Evolutionary conservation across 2,888 invertebrate species (phyloP), one percentile per base, ranked within the genome.

Genomic region (Dioctria linearis): DNA sequence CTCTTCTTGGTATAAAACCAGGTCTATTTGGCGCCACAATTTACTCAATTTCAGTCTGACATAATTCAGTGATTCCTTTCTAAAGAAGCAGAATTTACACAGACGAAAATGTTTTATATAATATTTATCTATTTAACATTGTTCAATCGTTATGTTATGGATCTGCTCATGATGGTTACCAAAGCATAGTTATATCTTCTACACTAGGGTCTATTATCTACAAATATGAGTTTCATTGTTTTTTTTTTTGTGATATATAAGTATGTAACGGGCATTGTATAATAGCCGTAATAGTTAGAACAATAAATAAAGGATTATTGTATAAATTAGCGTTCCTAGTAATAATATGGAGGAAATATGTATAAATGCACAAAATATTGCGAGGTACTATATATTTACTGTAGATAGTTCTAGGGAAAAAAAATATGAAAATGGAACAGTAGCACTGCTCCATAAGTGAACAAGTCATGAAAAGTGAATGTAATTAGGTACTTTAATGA

Each of bases 81-180:
- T 71, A 51, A 71, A 71, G 49, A 71, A 71, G 54, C 73, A 73
- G 73, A 57, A 73, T 73, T 73, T 73, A 57, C 73, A 57, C 59
- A 40, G 57, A 57, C 73, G 57, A 73, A 71, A 71, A 73, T 73
- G 37, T 73, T 39, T 57, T 73, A 73, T 59, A 57, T 59, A 73
- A 40, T 73, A 40, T 57, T 42, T 39, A 59, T 51, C 57, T 57
- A 25, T 25, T 57, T 6, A 3, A 54, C 6, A 11, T 54, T 54
- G 46, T 46, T 71, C 63, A 25, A 2, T 54, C n/a, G 49, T 51
- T 51, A 49, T 51, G n/a, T 25, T 67, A 42, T 54, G 43, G 63
- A 37, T 51, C 63, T n/a, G 11, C 51, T 40, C 37, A 40, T 39
- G n/a, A 39, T 25, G 40, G 49, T 59, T 57, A 73, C 73, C 73